These are phyloP conservation scores for Sminthurides aquaticus DNA, from an alignment of 2,888 invertebrate species.

Conservation along the genomic window DNA sequence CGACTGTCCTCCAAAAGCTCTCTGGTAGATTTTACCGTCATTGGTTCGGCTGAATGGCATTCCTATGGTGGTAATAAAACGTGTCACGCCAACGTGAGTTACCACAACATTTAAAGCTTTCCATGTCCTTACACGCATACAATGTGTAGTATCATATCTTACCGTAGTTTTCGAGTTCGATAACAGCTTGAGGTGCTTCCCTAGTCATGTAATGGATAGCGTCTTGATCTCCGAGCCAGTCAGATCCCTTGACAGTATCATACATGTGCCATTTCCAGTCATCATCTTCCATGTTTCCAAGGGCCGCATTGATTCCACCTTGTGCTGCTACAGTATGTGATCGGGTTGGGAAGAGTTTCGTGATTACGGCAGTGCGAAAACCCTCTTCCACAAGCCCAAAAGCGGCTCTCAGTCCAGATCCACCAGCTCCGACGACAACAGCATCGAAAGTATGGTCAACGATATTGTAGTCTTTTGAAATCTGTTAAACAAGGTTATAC, in stretches of 20 bases:
- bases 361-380: slow-evolving; percentile 93
- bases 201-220: slow-evolving; percentile 98
- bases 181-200: slow-evolving; percentile 83
- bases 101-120: not conserved
- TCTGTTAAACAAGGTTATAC: slow-evolving; percentile 13
- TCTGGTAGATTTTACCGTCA: slow-evolving; percentile 95
- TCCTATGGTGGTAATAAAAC: slow-evolving; percentile 53
- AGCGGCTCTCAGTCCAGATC: slow-evolving; percentile 92
- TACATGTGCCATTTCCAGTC: slow-evolving; percentile 97
- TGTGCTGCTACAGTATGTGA: slow-evolving; percentile 99
- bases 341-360: slow-evolving; percentile 94
- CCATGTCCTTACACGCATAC: no score
- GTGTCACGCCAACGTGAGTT: no score
- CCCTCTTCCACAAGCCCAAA: slow-evolving; percentile 94
- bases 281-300: slow-evolving; percentile 89
- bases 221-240: slow-evolving; percentile 73
- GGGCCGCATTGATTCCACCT: slow-evolving; percentile 96
- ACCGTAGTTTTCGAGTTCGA: slow-evolving; percentile 72
- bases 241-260: slow-evolving; percentile 96
- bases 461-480: slow-evolving; percentile 65
- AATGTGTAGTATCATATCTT: slow-evolving; percentile 26
- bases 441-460: slow-evolving; percentile 96
- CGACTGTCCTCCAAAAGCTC: slow-evolving; percentile 98
- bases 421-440: slow-evolving; percentile 93
- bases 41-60: slow-evolving; percentile 97